phyloP scores from a whole-genome alignment of 2,113 vertebrate species.

The Anthoscopus minutus region DNA sequence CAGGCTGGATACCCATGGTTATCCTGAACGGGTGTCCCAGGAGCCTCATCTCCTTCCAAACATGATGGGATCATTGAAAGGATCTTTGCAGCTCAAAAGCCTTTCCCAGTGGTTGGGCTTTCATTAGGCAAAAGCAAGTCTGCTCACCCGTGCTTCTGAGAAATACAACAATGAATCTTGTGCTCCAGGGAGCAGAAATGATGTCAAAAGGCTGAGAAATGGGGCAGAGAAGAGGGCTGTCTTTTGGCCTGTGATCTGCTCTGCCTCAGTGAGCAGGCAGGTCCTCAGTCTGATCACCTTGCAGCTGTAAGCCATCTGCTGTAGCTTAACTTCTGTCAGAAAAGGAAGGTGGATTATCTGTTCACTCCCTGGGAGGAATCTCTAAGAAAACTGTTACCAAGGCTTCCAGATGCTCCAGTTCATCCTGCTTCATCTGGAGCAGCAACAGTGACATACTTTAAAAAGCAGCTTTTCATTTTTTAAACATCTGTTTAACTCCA shows the following conservation, averaged over 20 bases:
- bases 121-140: neutral
- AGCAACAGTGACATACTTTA: neutral
- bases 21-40: rapidly evolving
- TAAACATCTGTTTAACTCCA: slow-evolving; percentile 54
- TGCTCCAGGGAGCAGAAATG: neutral
- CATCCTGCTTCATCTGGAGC: slow-evolving; percentile 20
- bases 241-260: neutral
- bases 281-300: neutral
- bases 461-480: slow-evolving; percentile 26
- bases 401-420: slow-evolving; percentile 48
- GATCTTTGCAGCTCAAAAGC: neutral
- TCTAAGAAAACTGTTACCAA: slow-evolving; percentile 53
- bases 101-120: neutral
- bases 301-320: neutral
- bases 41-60: neutral
- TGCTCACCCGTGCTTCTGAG: neutral
- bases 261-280: neutral
- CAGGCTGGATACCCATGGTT: neutral
- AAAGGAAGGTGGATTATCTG: slow-evolving; percentile 10
- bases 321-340: slow-evolving; percentile 6
- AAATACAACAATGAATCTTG: neutral
- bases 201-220: slow-evolving; percentile 9
- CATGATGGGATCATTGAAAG: neutral
- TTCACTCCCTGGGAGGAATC: neutral
- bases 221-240: neutral